phyloP scores from a whole-genome alignment of 2,797 vertebrate species.

The Tokudaia muenninki region DNA sequence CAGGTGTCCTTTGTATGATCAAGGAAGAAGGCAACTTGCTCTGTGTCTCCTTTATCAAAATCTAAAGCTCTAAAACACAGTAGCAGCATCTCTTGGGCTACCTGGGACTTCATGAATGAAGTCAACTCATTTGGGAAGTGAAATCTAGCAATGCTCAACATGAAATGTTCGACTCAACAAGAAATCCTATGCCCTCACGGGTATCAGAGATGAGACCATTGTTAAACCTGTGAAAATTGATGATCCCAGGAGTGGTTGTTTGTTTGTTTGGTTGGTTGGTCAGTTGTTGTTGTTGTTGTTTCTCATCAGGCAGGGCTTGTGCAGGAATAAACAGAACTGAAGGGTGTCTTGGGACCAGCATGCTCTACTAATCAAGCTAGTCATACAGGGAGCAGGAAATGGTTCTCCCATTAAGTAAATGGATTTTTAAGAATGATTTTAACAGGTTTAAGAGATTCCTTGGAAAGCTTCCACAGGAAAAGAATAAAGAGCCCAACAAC shows the following conservation, averaged over 20 bases:
- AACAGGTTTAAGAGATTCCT: slow-evolving; percentile 43
- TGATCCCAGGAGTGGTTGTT: not conserved
- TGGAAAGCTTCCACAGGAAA: slow-evolving; percentile 39
- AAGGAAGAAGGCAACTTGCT: slow-evolving; percentile 12
- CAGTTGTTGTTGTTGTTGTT: not conserved
- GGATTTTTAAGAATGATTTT: slow-evolving; percentile 56
- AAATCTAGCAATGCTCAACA: not conserved
- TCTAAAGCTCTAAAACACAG: not conserved
- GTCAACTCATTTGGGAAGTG: slow-evolving; percentile 7
- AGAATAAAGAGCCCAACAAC: slow-evolving; percentile 18
- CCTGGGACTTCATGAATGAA: not conserved
- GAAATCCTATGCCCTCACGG: not conserved
- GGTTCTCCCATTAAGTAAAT: slow-evolving; percentile 52
- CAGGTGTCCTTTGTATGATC: not conserved
- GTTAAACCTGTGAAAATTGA: not conserved
- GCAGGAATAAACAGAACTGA: not conserved
- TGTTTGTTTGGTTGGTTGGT: too few relatives aligned
- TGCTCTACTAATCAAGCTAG: not conserved
- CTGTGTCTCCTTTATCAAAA: not conserved
- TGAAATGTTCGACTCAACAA: not conserved
- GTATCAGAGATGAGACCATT: not conserved
- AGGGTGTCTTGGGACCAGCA: not conserved
- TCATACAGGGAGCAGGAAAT: not conserved
- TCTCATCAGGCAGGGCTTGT: not conserved
- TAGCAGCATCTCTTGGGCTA: not conserved